Base-by-base conservation (phyloP, 2,888 invertebrate species). In the Chaetoderma sp. region DNA sequence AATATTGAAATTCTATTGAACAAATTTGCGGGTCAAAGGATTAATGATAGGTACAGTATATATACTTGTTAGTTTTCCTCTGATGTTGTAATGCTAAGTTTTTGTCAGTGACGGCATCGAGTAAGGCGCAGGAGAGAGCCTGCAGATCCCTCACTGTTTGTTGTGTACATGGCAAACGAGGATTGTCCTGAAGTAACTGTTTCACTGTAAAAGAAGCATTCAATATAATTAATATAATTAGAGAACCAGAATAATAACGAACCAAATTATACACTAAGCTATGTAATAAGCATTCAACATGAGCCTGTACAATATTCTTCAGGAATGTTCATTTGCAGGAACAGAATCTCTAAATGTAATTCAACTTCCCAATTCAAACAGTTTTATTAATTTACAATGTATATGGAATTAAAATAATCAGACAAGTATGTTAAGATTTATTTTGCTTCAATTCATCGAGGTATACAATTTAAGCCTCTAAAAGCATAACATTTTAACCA, bases 31-130 rank as follows among this genome's bases (percentile, higher is more conserved):
- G n/a, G n/a, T n/a, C n/a, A n/a, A n/a, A n/a, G n/a, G n/a, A n/a
- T n/a, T n/a, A n/a, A n/a, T n/a, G n/a, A n/a, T n/a, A n/a, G n/a
- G n/a, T n/a, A n/a, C n/a, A n/a, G n/a, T 47, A 13, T 8, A 66
- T 74, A 68, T 70, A 93, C 93, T 92, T 93, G 86, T 95, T 95
- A 4, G 94, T 92, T 87, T 93, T 93, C 78, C 93, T 91, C 78
- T 94, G 94, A 87, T 95, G 95, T 69, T 91, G 91, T 30, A 95
- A 86, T 1, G 94, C 94, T 65, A 93, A 88, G 55, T 92, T 93
- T 87, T 95, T 95, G 82, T 95, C 95, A 86, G 93, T 93, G 39
- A 95, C 88, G 52, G 94, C 91, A 83, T 95, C 95, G 76, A 95
- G 88, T 42, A 95, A 87, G 5, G 93, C 93, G 58, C 92, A 88